A percentile compares a stretch with the other conserved stretches of the same genome.
These are phyloP conservation scores for Druon quercuslanigerum DNA, from an alignment of 1,140 invertebrate species.

Conservation along the genomic window DNA sequence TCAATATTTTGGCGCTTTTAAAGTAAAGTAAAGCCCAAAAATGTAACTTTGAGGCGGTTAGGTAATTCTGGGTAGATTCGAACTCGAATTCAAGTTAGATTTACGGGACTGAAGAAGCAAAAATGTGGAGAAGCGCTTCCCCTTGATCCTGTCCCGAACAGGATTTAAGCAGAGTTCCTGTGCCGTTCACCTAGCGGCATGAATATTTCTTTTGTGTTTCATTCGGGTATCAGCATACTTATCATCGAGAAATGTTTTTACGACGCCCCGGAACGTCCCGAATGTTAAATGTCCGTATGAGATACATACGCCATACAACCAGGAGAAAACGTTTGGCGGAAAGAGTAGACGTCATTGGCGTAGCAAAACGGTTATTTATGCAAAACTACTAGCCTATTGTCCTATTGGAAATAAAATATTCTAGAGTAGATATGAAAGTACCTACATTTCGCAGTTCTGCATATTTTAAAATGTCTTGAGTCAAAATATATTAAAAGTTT, in stretches of 20 bases:
- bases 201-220: constrained; percentile 7
- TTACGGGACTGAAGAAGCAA: background rate
- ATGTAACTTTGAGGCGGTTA: too few species aligned
- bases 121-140: background rate
- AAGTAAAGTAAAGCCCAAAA: too few species aligned
- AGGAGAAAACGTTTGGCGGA: constrained; percentile 26
- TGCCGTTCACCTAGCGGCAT: background rate
- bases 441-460: too few species aligned
- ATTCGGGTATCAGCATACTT: constrained; percentile 4
- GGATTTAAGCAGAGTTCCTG: background rate
- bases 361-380: constrained; percentile 24
- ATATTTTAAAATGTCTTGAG: too few species aligned
- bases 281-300: constrained; percentile 26
- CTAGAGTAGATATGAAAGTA: too few species aligned
- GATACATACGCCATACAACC: background rate
- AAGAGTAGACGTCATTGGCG: constrained; percentile 24
- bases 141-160: background rate
- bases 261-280: background rate
- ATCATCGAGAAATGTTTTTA: constrained; percentile 21
- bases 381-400: constrained; percentile 13
- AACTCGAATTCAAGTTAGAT: too few species aligned
- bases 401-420: background rate
- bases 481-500: too few species aligned
- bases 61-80: too few species aligned
- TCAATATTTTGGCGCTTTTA: too few species aligned